Evolutionary conservation across 2,888 invertebrate species (phyloP), one percentile per base, ranked within the genome.

Genomic region (Toxonevra muliebris): DNA sequence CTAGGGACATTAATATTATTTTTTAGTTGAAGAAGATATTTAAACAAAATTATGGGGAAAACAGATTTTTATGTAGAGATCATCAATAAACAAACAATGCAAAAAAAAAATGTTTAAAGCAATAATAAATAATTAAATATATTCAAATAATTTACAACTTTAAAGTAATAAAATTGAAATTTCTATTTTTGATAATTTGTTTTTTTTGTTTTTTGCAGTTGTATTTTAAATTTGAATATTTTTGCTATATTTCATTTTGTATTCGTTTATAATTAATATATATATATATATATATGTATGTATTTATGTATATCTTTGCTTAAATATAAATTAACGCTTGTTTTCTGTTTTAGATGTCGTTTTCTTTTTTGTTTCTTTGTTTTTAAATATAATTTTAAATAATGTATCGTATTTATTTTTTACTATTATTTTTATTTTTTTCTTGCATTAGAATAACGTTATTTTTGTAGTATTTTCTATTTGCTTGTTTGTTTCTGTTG

Each of bases 261-360:
- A 55, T 64, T 45, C 12, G 55, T 64, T 55, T 68, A 68, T 65
- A 60, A 69, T 69, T 68, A 69, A 70, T 61, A 64, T 69, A 71
- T 48, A n/a, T 48, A 10, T 42, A 59, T 20, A 43, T 54, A 54
- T 20, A 20, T 19, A 54, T 19, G 11, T 54, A 54, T 20, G 19
- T 54, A n/a, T n/a, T 30, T 30, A 66, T 66, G 53, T 30, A 10
- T 65, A 61, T 68, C 53, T 66, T 66, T 65, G 65, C 61, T 10
- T 40, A 13, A 10, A 19, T 13, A 2, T 57, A 20, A 15, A 30
- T n/a, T 30, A 20, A 30, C 40, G 30, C 30, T 57, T 13, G 40
- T 13, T 41, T 57, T n/a, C 30, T 40, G 30, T 30, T 15, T 57
- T 20, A 60, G 55, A 71, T 70, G 65, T 50, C 63, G 55, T 30